Evolutionary conservation across 2,797 vertebrate genomes (phyloP).

Genomic region (Gadopsis bispinosus): DNA sequence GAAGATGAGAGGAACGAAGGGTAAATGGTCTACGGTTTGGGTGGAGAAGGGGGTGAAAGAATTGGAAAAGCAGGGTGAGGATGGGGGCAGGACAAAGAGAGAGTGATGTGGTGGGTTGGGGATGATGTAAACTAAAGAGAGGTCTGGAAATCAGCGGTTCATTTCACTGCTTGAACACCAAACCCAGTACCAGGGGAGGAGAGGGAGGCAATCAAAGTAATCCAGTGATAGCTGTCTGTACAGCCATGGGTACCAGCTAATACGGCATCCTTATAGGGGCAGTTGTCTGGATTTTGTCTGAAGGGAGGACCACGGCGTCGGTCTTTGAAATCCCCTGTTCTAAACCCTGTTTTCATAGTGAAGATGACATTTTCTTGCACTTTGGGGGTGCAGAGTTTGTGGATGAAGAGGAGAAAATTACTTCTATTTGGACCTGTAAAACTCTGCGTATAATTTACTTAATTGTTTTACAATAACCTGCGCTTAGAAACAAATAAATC

Average conservation of each 20-base stretch:
- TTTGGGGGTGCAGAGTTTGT: no score
- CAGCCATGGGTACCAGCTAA: background rate
- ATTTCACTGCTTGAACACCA: conserved; percentile 45
- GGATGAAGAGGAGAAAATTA: no score
- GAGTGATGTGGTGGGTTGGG: conserved; percentile 38
- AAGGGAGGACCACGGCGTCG: no score
- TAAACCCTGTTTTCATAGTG: background rate
- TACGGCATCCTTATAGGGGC: background rate
- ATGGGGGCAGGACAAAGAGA: conserved; percentile 7
- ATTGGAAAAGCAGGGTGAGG: conserved; percentile 41
- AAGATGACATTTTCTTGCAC: background rate
- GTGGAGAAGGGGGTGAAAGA: conserved; percentile 43
- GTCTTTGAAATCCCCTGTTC: background rate
- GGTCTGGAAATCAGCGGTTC: conserved; percentile 52
- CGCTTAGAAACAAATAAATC: background rate
- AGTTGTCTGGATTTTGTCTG: no score
- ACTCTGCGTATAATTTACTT: background rate
- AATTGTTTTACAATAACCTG: background rate
- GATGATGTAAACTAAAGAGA: conserved; percentile 62
- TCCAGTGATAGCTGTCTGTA: background rate
- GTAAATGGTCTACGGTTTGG: conserved; percentile 24
- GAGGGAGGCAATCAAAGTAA: background rate
- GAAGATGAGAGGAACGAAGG: conserved; percentile 24
- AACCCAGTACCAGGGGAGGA: conserved; percentile 48
- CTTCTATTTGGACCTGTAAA: no score